phyloP scores from a whole-genome alignment of 2,888 invertebrate species.

The Spatulosminthurus flaviceps region DNA sequence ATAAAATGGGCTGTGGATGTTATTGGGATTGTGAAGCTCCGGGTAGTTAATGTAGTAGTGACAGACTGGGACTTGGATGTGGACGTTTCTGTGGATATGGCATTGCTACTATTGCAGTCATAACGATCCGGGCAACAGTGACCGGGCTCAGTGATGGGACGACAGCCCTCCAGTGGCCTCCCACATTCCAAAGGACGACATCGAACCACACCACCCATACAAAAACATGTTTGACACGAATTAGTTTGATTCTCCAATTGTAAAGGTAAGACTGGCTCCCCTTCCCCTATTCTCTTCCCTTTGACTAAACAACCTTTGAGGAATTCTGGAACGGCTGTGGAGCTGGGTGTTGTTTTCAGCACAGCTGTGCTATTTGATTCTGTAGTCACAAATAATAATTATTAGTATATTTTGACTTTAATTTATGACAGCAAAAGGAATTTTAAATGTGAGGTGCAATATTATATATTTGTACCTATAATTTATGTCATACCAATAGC shows the following conservation, averaged over 20 bases:
- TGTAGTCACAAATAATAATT: constrained; percentile 40
- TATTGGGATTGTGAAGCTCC: not conserved
- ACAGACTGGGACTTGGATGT: constrained; percentile 7
- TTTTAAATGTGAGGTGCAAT: too few relatives aligned
- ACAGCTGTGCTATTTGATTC: constrained; percentile 60
- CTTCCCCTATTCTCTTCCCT: constrained; percentile 74
- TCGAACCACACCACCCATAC: constrained; percentile 77
- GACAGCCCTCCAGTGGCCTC: constrained; percentile 78
- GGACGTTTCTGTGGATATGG: not conserved
- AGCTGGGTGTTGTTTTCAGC: constrained; percentile 57
- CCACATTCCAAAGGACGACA: constrained; percentile 82
- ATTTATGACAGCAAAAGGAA: too few relatives aligned
- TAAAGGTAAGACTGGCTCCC: constrained; percentile 72
- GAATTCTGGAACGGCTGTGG: constrained; percentile 60
- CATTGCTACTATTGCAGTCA: constrained; percentile 70
- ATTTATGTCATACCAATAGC: too few relatives aligned
- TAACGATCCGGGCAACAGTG: constrained; percentile 88
- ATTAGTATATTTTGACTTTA: too few relatives aligned
- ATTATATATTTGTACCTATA: too few relatives aligned
- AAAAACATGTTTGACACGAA: constrained; percentile 82
- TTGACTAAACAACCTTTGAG: constrained; percentile 74
- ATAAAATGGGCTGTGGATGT: not conserved
- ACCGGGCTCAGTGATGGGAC: constrained; percentile 77
- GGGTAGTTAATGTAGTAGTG: not conserved
- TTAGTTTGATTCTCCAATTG: constrained; percentile 43